Evolutionary conservation across 2,113 vertebrate genomes (phyloP), one percentile per base, ranked within the genome.

Genomic region (Lathamus discolor): DNA sequence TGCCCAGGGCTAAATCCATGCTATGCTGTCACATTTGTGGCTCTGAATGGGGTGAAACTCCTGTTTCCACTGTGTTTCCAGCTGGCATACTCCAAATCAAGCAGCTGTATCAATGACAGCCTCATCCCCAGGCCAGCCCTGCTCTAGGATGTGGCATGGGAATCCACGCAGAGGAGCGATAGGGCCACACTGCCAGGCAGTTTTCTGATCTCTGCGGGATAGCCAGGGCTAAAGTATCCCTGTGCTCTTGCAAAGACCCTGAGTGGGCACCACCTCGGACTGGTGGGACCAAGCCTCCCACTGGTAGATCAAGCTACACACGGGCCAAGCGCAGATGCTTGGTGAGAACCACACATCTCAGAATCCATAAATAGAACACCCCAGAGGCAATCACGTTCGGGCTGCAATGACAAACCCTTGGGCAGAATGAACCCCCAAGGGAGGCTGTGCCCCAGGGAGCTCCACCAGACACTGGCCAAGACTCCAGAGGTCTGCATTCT

Each of bases 291-390:
- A 8, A 61, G 51, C 46, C 64, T 1, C 55, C n/a, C 33, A n/a
- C 31, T 22, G 55, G 33, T 14, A 57, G 55, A 22, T 57, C n/a
- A 1, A 3, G 27, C 39, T 25, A 11, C 1, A 1, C 14, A 1
- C 0, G 7, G 37, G 13, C 28, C 22, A 35, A 48, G 39, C 69
- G 69, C 3, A 3, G 83, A 33, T 0, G 1, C 44, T 31, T 25
- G 49, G 61, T 1, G 33, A 77, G 49, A 41, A 57, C 51, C 62
- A 49, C 5, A 3, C 35, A 20, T 3, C 62, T 29, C 75, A 20
- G 70, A 66, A 44, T 7, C 72, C 48, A 54, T 73, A 33, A 5
- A 9, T 1, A 25, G 59, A 17, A 16, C 2, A 1, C 55, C 33
- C 25, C 84, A 72, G 67, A n/a, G 62, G 57, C 0, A 3, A 49